phyloP scores from a whole-genome alignment of 2,888 invertebrate genomes.

The Hyposoter dolosus region DNA sequence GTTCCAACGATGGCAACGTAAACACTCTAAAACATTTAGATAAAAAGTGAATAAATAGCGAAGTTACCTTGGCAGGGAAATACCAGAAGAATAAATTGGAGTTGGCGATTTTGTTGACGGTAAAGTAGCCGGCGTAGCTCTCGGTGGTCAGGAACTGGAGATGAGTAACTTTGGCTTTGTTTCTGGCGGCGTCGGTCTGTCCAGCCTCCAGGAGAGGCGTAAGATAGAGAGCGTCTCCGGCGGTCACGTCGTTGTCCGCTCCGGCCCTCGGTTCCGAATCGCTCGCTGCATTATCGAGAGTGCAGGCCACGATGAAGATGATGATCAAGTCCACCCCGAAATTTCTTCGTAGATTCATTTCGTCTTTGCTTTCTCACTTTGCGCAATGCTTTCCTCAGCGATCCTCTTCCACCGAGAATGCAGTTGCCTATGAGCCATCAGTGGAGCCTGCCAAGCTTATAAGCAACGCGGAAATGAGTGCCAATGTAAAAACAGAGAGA shows the following conservation, averaged over 20 bases:
- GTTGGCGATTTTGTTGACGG: conserved; percentile 91
- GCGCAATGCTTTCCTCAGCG: background rate
- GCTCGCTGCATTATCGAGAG: conserved; percentile 27
- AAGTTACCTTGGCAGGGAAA: conserved; percentile 89
- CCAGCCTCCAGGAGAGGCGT: conserved; percentile 91
- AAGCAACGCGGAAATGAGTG: background rate
- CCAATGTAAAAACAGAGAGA: background rate
- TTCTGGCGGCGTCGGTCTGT: conserved; percentile 88
- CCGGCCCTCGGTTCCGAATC: conserved; percentile 59
- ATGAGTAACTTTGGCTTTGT: conserved; percentile 86
- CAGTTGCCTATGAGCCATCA: background rate
- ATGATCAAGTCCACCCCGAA: background rate
- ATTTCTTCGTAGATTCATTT: background rate
- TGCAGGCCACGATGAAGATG: background rate
- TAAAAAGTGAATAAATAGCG: too few relatives aligned
- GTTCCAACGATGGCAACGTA: too few relatives aligned
- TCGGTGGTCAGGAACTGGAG: conserved; percentile 87
- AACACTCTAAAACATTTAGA: too few relatives aligned
- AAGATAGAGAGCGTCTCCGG: conserved; percentile 89
- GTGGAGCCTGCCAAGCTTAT: background rate
- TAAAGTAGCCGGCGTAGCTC: conserved; percentile 93
- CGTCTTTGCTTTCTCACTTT: background rate
- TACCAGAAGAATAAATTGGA: conserved; percentile 97
- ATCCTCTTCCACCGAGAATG: background rate
- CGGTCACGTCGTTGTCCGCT: conserved; percentile 73